These are phyloP conservation scores for Loripinus fragilis DNA, from an alignment of 2,888 invertebrate species.

Conservation along the genomic window DNA sequence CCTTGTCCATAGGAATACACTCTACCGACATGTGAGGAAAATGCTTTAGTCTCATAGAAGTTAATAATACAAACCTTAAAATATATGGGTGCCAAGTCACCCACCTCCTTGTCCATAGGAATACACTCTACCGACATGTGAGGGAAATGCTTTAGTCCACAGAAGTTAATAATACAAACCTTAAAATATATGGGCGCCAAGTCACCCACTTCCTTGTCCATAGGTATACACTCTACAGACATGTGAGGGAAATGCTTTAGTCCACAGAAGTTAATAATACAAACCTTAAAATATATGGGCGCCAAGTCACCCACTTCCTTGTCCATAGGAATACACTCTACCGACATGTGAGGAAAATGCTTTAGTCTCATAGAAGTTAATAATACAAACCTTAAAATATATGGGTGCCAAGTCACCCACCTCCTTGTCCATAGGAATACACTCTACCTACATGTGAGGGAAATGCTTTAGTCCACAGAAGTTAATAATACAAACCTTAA, in stretches of 20 bases:
- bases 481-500: slow-evolving; percentile 87
- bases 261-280: slow-evolving; percentile 89
- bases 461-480: slow-evolving; percentile 87
- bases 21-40: slow-evolving; percentile 94
- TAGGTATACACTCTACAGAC: slow-evolving; percentile 94
- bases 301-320: slow-evolving; percentile 93
- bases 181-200: slow-evolving; percentile 98
- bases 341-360: slow-evolving; percentile 91
- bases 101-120: slow-evolving; percentile 92
- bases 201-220: slow-evolving; percentile 92
- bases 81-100: slow-evolving; percentile 96
- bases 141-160: slow-evolving; percentile 89
- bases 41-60: slow-evolving; percentile 89
- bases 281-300: slow-evolving; percentile 96
- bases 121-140: slow-evolving; percentile 96
- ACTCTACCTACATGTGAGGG: slow-evolving; percentile 94
- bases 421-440: slow-evolving; percentile 93
- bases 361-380: slow-evolving; percentile 90
- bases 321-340: slow-evolving; percentile 95
- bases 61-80: slow-evolving; percentile 91
- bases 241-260: slow-evolving; percentile 92
- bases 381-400: slow-evolving; percentile 92
- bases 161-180: slow-evolving; percentile 79
- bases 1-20: slow-evolving; percentile 93
- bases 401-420: slow-evolving; percentile 95